Evolutionary conservation across 2,888 invertebrate species (phyloP).

Genomic region (Sycophila texana): DNA sequence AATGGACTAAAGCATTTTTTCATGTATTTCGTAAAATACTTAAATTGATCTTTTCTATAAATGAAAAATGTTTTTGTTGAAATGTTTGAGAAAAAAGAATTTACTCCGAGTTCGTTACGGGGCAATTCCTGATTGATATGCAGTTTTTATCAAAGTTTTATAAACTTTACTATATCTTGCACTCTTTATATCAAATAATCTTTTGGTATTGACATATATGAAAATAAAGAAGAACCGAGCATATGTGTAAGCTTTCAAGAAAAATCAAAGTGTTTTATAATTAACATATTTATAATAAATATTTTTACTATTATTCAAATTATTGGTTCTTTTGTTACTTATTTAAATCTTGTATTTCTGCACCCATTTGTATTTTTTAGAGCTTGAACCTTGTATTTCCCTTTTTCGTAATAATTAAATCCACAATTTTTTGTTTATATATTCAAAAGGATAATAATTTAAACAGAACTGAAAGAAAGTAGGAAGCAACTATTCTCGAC

Average conservation of each 20-base stretch:
- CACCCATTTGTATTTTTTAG: no score
- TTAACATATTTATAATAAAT: constrained; percentile 55
- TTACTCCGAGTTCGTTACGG: constrained; percentile 18
- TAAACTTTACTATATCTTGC: constrained; percentile 43
- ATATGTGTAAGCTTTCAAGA: constrained; percentile 48
- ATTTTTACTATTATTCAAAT: constrained; percentile 51
- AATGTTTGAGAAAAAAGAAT: constrained; percentile 5
- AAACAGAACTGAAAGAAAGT: no score
- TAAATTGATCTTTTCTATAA: constrained; percentile 4
- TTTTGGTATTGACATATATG: constrained; percentile 42
- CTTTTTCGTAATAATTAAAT: no score
- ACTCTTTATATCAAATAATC: constrained; percentile 41
- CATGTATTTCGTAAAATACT: constrained; percentile 19
- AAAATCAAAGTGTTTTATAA: constrained; percentile 53
- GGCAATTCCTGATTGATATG: constrained; percentile 27
- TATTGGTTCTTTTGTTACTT: background rate
- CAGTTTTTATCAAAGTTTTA: constrained; percentile 44
- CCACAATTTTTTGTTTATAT: no score
- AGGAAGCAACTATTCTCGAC: no score
- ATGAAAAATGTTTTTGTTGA: constrained; percentile 8
- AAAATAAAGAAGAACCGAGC: constrained; percentile 19
- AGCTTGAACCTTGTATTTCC: no score
- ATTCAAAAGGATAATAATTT: no score
- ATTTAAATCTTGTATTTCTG: no score
- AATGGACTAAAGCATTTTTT: constrained; percentile 36